Base-by-base conservation (phyloP, 2,797 vertebrate species). In the Haliaeetus albicilla region DNA sequence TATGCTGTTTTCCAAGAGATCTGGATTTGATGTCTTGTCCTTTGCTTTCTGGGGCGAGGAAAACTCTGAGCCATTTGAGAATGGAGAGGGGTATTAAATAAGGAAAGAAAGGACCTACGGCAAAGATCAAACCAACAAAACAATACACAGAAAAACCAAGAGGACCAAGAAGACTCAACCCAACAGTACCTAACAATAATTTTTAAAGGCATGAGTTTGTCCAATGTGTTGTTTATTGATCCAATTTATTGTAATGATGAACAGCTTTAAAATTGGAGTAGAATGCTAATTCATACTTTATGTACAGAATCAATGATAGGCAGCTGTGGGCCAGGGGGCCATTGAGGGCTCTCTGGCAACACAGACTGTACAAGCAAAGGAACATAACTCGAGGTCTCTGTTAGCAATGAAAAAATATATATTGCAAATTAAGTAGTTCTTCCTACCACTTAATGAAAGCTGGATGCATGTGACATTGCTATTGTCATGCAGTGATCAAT, bases 11-110 rank as follows among this genome's bases (percentile, higher is more conserved):
- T 94, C 75, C 89, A 96, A 89, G 87, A 94, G 89, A 77, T 93
- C 95, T 97, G 94, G 89, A 95, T 96, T 96, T 95, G 95, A 96
- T 96, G 83, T 94, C 92, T 96, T 95, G 95, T 95, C 94, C 96
- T 95, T 84, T 96, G 73, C 87, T 88, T 93, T 92, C 94, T 91
- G 86, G 87, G 54, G 37, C 0, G 23, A 94, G 68, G 90, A 92
- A 87, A 93, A 81, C 37, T 84, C 75, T 33, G 14, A 87, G 53
- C 19, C 60, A 35, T 95, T 90, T 88, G 81, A 86, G 65, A 69
- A 44, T 53, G 54, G 31, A 35, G 51, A 89, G 4, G 37, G 6
- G 7, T 68, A 85, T 85, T 89, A 74, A 95, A 93, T 41, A 84
- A 69, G 60, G 91, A 91, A 95, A 82, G 59, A 92, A 93, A 28